A percentile compares a stretch with the other conserved stretches of the same genome.
These are phyloP conservation scores for Falcunculus frontatus DNA, from an alignment of 2,113 vertebrate species.

Conservation along the genomic window DNA sequence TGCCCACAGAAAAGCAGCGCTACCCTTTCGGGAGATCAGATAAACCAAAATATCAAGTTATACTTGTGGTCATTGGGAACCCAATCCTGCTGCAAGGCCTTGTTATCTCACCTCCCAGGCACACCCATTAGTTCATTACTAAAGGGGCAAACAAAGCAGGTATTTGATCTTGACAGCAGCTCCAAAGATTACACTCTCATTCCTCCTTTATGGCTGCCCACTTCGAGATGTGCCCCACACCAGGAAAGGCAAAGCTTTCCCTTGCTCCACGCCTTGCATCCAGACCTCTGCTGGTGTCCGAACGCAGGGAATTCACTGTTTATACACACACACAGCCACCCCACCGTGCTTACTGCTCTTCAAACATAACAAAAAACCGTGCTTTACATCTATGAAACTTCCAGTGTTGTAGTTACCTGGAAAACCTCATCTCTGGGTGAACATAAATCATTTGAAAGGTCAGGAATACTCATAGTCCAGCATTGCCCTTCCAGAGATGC, in stretches of 20 bases:
- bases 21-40: background rate
- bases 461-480: background rate
- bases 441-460: background rate
- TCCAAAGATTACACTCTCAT: background rate
- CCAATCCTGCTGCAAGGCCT: background rate
- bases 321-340: background rate
- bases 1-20: background rate
- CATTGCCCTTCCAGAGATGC: background rate
- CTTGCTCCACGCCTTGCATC: background rate
- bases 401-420: background rate
- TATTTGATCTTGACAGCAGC: background rate
- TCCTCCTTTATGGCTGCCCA: background rate
- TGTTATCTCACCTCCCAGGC: background rate
- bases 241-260: background rate
- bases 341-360: background rate
- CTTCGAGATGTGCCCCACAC: accelerated
- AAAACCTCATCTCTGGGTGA: background rate
- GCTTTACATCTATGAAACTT: background rate
- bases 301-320: accelerated
- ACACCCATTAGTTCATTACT: background rate
- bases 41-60: background rate
- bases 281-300: background rate
- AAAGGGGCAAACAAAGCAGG: background rate
- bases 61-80: background rate
- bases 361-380: background rate